Evolutionary conservation across 2,888 invertebrate genomes (phyloP).

Genomic region (Dorcus hopei): DNA sequence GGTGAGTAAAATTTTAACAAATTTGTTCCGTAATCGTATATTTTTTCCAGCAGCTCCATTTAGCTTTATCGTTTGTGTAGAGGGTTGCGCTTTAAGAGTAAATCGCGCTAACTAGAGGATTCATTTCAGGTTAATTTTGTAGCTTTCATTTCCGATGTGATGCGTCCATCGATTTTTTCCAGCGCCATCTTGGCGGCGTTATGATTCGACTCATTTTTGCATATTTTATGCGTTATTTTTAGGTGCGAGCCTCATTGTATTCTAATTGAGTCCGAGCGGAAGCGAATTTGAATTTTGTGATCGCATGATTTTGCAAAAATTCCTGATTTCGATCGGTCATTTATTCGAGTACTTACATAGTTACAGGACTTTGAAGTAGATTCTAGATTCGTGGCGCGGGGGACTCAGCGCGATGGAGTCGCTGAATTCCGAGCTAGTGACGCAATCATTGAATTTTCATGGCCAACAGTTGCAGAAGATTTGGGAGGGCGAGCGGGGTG

Average conservation of each 20-base stretch:
- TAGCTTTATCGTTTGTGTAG: slow-evolving; percentile 4
- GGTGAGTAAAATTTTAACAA: not conserved
- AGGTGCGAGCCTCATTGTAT: slow-evolving; percentile 3
- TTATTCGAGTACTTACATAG: slow-evolving; percentile 10
- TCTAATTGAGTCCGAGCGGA: too few species aligned
- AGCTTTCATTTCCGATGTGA: slow-evolving; percentile 2
- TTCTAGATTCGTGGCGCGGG: not conserved
- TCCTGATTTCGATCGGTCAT: not conserved
- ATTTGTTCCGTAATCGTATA: slow-evolving; percentile 6
- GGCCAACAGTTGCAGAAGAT: slow-evolving; percentile 84
- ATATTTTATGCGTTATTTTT: slow-evolving; percentile 13
- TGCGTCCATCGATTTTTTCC: slow-evolving; percentile 4
- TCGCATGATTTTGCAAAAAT: not conserved
- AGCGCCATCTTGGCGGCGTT: slow-evolving; percentile 2
- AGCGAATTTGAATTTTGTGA: not conserved
- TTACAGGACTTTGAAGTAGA: slow-evolving; percentile 13
- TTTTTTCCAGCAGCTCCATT: slow-evolving; percentile 12
- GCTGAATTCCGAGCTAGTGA: slow-evolving; percentile 58
- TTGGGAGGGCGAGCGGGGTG: slow-evolving; percentile 82
- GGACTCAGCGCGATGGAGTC: slow-evolving; percentile 46
- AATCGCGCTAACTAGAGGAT: not conserved
- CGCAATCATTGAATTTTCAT: slow-evolving; percentile 77
- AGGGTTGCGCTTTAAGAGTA: not conserved
- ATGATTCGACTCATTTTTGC: not conserved
- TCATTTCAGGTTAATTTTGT: slow-evolving; percentile 4